Conservation (phyloP, 2,797 vertebrate species). For the Malacoraja senta region DNA sequence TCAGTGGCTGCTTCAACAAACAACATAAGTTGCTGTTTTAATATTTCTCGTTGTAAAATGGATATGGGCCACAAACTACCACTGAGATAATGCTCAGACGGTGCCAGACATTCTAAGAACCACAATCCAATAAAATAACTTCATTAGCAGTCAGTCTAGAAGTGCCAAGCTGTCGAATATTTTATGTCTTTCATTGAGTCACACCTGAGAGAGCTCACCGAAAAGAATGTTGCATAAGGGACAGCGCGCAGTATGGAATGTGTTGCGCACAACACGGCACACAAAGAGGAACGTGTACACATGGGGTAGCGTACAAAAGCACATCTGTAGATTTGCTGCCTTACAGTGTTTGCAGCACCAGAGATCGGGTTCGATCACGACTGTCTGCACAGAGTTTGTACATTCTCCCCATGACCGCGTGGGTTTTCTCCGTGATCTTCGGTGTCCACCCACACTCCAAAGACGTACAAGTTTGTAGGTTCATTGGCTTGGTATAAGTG, state of each 20-base stretch:
- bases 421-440: too few relatives aligned
- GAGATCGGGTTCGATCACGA: too few relatives aligned
- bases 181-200: not conserved
- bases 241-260: not conserved
- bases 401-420: too few relatives aligned
- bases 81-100: not conserved
- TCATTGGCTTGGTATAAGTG: too few relatives aligned
- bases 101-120: not conserved
- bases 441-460: too few relatives aligned
- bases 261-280: not conserved
- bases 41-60: not conserved
- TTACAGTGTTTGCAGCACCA: too few relatives aligned
- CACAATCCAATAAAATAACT: not conserved
- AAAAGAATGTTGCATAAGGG: too few relatives aligned
- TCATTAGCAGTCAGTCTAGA: not conserved
- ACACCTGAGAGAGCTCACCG: not conserved
- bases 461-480: too few relatives aligned
- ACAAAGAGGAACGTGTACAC: not conserved
- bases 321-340: too few relatives aligned
- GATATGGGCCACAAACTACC: not conserved
- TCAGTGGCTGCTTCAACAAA: not conserved
- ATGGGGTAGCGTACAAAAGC: too few relatives aligned
- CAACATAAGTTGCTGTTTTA: not conserved
- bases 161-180: not conserved
- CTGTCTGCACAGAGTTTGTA: too few relatives aligned